Evolutionary conservation across 2,797 vertebrate species (phyloP), one percentile per base, ranked within the genome.

Genomic region (Scarus forsteni): DNA sequence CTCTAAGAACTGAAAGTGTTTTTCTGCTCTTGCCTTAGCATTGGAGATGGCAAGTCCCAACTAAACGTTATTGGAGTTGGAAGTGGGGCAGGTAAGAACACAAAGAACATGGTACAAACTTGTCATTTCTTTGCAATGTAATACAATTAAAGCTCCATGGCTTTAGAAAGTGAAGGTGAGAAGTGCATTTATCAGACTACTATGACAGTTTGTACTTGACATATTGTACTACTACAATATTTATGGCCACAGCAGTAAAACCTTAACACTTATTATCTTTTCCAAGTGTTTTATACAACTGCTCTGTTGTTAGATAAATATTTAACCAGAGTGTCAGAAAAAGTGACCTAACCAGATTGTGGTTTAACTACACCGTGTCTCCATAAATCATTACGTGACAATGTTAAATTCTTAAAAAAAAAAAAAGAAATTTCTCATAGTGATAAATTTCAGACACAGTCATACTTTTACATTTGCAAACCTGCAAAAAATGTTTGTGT

Each of bases 41-140:
- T 97, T 70, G 96, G 95, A 81, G 75, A 92, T 0, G 93, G 89
- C 79, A 97, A 95, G 80, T 66, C 93, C 73, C 75, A 91, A 88
- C 91, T 98, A 74, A 95, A 96, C 80, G 88, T 98, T 75, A 92
- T 98, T 18, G 97, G 97, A 3, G 85, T 98, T 63, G 97, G 97
- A 50, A 95, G 96, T 74, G 97, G 97, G 78, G 89, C 95, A 88
- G 97, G 97, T 98, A 93, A 81, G 94, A 80, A 45, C 15, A 16
- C 43, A 35, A 12, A 13, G 34, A 38, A 66, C 50, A 38, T 14
- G 44, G 62, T 43, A 54, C 48, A 70, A 73, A 65, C 56, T 68
- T 57, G 15, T 19, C 38, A 51, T 48, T 10, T 60, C 9, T 10
- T 67, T 50, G 54, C 38, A 44, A 0, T 63, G 72, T 49, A 50